These are phyloP conservation scores for Phyllotis vaccarum DNA, from an alignment of 2,797 vertebrate species.

Conservation along the genomic window DNA sequence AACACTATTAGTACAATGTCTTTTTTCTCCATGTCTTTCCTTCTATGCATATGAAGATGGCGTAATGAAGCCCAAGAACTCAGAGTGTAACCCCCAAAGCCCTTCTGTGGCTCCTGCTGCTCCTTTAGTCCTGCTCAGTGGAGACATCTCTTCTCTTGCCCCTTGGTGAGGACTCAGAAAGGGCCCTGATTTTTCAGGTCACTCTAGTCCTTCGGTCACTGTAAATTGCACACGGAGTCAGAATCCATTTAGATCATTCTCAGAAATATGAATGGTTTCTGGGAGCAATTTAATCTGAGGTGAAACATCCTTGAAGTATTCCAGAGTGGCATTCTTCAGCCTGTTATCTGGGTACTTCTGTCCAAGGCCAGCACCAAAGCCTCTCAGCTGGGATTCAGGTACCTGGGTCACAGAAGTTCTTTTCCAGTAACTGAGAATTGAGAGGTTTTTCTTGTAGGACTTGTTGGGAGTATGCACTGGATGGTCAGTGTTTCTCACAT, in stretches of 20 bases:
- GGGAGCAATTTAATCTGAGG: neutral
- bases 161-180: slow-evolving; percentile 49
- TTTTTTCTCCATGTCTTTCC: neutral
- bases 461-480: neutral
- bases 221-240: neutral
- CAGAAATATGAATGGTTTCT: neutral
- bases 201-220: neutral
- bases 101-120: neutral
- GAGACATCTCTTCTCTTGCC: neutral
- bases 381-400: neutral
- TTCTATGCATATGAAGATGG: neutral
- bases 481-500: neutral
- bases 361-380: neutral
- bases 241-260: slow-evolving; percentile 4
- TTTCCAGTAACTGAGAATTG: neutral
- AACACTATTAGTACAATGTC: neutral
- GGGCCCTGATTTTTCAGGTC: slow-evolving; percentile 26
- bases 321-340: neutral
- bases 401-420: neutral
- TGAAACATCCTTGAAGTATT: neutral
- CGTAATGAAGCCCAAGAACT: neutral
- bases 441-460: neutral
- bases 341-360: neutral
- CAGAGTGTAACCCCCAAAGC: neutral
- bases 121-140: neutral